Conservation (phyloP, 2,113 vertebrate species). For the Neodontobutis hainanensis region DNA sequence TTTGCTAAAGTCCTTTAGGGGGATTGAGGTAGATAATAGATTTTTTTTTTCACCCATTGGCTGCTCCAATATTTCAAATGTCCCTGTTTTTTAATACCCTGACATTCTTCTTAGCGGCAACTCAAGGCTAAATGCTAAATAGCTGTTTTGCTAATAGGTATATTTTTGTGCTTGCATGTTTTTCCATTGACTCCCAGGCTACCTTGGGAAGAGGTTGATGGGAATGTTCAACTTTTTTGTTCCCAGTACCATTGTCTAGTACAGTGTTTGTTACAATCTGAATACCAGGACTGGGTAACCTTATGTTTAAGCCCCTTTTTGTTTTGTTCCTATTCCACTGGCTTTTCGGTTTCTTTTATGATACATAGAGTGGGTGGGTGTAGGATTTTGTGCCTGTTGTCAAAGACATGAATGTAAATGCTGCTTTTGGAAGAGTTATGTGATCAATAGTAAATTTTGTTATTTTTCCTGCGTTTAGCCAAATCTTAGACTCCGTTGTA, state of each 20-base stretch:
- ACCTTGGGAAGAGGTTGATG: slow-evolving; percentile 35
- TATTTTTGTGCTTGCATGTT: slow-evolving; percentile 68
- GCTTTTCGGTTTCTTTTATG: slow-evolving; percentile 44
- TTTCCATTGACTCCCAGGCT: slow-evolving; percentile 51
- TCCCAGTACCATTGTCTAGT: slow-evolving; percentile 31
- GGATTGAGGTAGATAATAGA: slow-evolving; percentile 66
- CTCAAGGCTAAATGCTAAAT: slow-evolving; percentile 59
- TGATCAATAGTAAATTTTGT: slow-evolving; percentile 29
- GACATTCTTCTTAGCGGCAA: slow-evolving; percentile 68
- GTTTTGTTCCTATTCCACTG: slow-evolving; percentile 31
- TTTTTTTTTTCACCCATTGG: slow-evolving; percentile 63
- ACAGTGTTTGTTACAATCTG: slow-evolving; percentile 40
- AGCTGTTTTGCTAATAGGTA: slow-evolving; percentile 76
- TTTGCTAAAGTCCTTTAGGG: slow-evolving; percentile 50
- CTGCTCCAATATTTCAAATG: slow-evolving; percentile 68
- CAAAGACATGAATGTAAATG: slow-evolving; percentile 29
- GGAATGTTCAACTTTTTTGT: slow-evolving; percentile 55
- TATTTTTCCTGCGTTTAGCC: slow-evolving; percentile 22
- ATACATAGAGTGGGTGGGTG: slow-evolving; percentile 31
- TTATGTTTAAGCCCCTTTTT: slow-evolving; percentile 50
- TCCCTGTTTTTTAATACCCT: slow-evolving; percentile 66
- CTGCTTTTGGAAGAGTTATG: slow-evolving; percentile 26
- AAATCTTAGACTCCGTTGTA: slow-evolving; percentile 21
- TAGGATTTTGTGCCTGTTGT: slow-evolving; percentile 41
- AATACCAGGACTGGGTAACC: slow-evolving; percentile 35